Conservation (phyloP, 2,797 vertebrate genomes). For the Melanogrammus aeglefinus region DNA sequence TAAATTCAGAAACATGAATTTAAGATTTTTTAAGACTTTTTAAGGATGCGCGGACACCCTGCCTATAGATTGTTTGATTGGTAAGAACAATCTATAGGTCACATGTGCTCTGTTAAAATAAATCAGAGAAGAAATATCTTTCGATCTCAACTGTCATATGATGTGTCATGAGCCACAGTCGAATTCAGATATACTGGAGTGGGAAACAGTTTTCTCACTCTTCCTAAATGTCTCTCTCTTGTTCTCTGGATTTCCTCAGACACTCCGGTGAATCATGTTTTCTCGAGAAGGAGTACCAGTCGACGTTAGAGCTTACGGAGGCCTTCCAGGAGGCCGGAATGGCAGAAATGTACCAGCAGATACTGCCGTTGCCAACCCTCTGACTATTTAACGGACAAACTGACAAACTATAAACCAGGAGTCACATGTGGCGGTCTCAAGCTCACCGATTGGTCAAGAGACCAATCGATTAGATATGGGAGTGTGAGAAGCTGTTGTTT, state of each 20-base stretch:
- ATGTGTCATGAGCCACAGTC: neutral
- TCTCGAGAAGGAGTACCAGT: constrained; percentile 31
- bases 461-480: neutral
- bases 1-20: too few species aligned
- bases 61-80: too few species aligned
- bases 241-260: neutral
- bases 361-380: constrained; percentile 34
- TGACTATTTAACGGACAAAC: constrained; percentile 7
- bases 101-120: too few species aligned
- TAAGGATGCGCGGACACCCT: too few species aligned
- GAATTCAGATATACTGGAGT: neutral
- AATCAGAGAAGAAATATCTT: too few species aligned
- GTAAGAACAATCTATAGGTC: too few species aligned
- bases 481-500: neutral
- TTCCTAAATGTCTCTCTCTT: neutral
- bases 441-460: constrained; percentile 2
- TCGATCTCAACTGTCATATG: neutral
- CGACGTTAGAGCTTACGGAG: constrained; percentile 26
- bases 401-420: neutral
- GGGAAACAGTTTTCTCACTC: neutral
- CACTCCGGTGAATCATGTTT: constrained; percentile 42
- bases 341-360: constrained; percentile 35
- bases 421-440: neutral
- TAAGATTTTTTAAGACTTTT: too few species aligned
- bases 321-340: constrained; percentile 46